phyloP scores from a whole-genome alignment of 2,113 vertebrate genomes.

The Cynoglossus semilaevis region DNA sequence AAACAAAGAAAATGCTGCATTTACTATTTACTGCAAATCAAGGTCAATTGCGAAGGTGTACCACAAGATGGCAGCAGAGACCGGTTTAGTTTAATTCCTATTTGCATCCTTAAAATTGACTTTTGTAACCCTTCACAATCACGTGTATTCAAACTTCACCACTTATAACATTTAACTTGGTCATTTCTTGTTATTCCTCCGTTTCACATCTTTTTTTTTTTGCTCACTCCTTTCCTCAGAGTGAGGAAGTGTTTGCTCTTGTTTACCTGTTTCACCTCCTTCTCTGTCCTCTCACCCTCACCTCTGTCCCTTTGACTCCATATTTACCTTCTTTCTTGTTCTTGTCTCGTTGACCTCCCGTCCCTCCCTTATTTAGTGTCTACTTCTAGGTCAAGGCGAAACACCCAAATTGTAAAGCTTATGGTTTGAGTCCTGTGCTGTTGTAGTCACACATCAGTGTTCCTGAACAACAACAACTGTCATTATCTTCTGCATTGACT shows the following conservation, averaged over 20 bases:
- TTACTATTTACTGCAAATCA: not conserved
- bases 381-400: constrained; percentile 44
- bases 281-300: not conserved
- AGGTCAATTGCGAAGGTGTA: not conserved
- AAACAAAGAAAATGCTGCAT: not conserved
- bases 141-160: too few species aligned
- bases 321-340: not conserved
- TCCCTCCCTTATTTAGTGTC: constrained; percentile 2
- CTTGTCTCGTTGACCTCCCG: not conserved
- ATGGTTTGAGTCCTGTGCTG: not conserved
- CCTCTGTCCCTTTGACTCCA: not conserved
- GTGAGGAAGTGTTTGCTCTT: not conserved
- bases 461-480: too few species aligned
- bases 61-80: constrained; percentile 64
- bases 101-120: too few species aligned
- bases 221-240: not conserved
- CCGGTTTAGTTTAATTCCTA: not conserved
- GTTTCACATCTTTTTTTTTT: not conserved
- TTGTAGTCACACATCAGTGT: constrained; percentile 4
- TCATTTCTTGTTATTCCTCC: not conserved
- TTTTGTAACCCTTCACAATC: too few species aligned
- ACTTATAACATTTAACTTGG: not conserved
- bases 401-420: constrained; percentile 14
- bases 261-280: constrained; percentile 3
- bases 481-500: too few species aligned